A percentile compares a stretch with the other conserved stretches of the same genome.
Conservation (phyloP, 2,888 invertebrate genomes). For the Chalcis sispes region DNA sequence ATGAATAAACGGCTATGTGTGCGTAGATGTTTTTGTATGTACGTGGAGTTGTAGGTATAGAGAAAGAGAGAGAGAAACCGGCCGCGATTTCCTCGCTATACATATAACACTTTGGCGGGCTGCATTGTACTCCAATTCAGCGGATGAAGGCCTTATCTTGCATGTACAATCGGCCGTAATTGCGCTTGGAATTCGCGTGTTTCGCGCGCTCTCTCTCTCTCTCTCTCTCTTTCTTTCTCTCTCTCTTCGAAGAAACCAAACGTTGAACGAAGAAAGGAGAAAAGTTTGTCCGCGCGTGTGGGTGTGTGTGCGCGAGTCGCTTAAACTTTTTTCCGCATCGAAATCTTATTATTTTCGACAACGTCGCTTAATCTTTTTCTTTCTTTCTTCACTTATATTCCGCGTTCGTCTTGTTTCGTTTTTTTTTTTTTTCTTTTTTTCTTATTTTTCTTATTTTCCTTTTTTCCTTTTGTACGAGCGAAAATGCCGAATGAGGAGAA, state of each 20-base stretch:
- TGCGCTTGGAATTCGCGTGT: slow-evolving; percentile 44
- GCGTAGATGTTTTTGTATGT: no score
- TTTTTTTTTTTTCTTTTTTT: background rate
- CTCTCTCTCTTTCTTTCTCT: no score
- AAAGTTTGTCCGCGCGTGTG: slow-evolving; percentile 30
- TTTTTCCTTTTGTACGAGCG: no score
- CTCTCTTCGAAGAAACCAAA: slow-evolving; percentile 5
- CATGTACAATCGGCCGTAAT: slow-evolving; percentile 45
- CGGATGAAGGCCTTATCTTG: slow-evolving; percentile 44
- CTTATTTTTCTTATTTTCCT: background rate
- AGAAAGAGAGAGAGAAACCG: background rate
- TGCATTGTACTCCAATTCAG: slow-evolving; percentile 45
- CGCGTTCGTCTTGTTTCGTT: slow-evolving; percentile 9
- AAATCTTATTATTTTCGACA: slow-evolving; percentile 36
- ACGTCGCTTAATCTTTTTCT: background rate
- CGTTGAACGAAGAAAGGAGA: background rate
- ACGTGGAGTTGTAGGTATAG: no score
- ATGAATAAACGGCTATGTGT: no score
- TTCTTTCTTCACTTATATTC: background rate
- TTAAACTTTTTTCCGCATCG: slow-evolving; percentile 23
- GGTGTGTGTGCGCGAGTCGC: background rate
- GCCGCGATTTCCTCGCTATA: no score
- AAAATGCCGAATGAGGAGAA: no score
- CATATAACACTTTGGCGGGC: no score
- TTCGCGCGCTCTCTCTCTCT: no score